Evolutionary conservation across 2,888 invertebrate genomes (phyloP), one percentile per base, ranked within the genome.

Genomic region (Griposia aprilina): DNA sequence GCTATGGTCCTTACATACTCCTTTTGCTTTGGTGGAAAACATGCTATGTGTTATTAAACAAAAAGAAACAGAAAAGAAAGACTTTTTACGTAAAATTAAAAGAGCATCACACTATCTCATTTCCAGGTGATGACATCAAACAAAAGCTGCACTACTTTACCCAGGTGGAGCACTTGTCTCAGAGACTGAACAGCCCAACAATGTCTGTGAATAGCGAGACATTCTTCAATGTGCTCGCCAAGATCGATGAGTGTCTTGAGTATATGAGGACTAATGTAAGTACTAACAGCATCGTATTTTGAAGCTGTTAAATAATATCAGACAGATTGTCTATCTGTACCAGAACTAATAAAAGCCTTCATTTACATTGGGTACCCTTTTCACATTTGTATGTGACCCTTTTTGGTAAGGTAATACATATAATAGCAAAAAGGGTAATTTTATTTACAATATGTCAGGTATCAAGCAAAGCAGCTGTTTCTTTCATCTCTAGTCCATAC

Each of bases 191-290:
- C 89, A 98, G 98, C 71, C 97, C 98, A 0, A 98, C 98, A 0
- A 96, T 99, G 88, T 98, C 98, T 0, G 98, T 99, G 0, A 98
- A 98, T 67, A 98, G 98, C 90, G 98, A 99, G 83, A 97, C 98
- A 5, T 99, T 99, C 94, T 98, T 98, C 87, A 97, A 97, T 68
- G 97, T 99, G 83, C 95, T 99, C 26, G 98, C 98, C 67, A 98
- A 98, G 92, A 98, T 99, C 74, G 99, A 99, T 92, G 98, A 98
- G 66, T 99, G 99, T 89, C 97, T 99, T 80, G 97, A 98, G 15
- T 99, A 99, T 93, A 97, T 99, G 95, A 97, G 97, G 74, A 97
- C 97, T 76, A 98, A 99, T 97, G 98, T 99, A 95, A 97, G 97
- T 93, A 52, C 5, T 0, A 36, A 15, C 45, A 6, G 17, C 45